phyloP scores from a whole-genome alignment of 2,888 invertebrate species.

The Scrobipalpa atriplicella region DNA sequence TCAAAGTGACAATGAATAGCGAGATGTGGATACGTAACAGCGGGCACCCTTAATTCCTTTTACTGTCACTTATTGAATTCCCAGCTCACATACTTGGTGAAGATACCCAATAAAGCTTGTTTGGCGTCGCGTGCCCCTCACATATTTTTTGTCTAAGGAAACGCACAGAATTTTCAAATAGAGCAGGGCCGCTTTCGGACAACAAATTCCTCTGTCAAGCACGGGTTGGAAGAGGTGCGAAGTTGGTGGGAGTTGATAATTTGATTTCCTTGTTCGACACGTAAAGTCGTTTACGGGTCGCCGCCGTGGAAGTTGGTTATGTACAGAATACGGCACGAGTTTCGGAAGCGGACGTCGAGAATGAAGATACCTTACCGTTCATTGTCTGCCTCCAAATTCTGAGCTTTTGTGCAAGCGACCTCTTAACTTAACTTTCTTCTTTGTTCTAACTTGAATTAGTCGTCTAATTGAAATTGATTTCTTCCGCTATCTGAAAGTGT shows the following conservation, averaged over 20 bases:
- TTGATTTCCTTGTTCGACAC: conserved; percentile 80
- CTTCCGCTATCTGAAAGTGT: neutral
- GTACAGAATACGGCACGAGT: conserved; percentile 63
- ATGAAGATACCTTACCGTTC: conserved; percentile 54
- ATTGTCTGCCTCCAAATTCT: conserved; percentile 52
- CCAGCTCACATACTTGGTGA: conserved; percentile 69
- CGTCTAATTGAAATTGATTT: conserved; percentile 4
- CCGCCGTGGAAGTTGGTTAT: conserved; percentile 69
- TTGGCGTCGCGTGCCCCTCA: conserved; percentile 65
- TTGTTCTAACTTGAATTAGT: conserved; percentile 14
- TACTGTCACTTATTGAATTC: conserved; percentile 78
- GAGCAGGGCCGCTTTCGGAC: conserved; percentile 60
- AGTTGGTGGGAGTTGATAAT: conserved; percentile 78
- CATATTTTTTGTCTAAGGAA: conserved; percentile 68
- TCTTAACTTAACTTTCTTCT: conserved; percentile 30
- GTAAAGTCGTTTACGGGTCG: conserved; percentile 78
- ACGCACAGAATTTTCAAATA: conserved; percentile 74
- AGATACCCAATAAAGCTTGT: conserved; percentile 78
- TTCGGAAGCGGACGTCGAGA: conserved; percentile 51
- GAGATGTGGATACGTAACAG: conserved; percentile 58
- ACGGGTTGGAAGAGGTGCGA: conserved; percentile 67
- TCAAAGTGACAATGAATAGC: conserved; percentile 37
- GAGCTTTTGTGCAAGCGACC: conserved; percentile 11
- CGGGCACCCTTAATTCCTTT: conserved; percentile 68
- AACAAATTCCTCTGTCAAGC: conserved; percentile 67